A percentile compares a stretch with the other conserved stretches of the same genome.
Conservation (phyloP, 2,888 invertebrate species). For the Arenicola marina region DNA sequence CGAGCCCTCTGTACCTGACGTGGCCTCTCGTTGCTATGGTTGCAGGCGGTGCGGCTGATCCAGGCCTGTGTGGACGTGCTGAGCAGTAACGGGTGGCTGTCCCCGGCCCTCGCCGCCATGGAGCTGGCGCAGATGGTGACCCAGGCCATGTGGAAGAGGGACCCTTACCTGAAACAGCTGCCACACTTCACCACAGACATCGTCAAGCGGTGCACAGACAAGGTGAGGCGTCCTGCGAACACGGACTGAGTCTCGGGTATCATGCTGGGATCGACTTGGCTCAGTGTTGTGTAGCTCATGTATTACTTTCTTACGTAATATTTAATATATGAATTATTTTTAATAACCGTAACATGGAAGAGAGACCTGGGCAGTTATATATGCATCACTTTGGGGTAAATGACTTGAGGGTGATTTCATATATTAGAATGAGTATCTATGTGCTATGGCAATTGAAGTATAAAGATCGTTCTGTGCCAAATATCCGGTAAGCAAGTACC, state of each 20-base stretch:
- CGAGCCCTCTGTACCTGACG: too few relatives aligned
- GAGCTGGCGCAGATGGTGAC: conserved; percentile 99
- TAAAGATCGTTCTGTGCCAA: too few relatives aligned
- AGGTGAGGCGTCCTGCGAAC: conserved; percentile 69
- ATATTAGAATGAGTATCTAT: too few relatives aligned
- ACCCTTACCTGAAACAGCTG: conserved; percentile 93
- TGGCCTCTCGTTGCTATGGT: too few relatives aligned
- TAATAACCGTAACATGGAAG: too few relatives aligned
- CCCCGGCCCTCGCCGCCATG: conserved; percentile 98
- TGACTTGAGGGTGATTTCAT: too few relatives aligned
- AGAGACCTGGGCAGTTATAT: too few relatives aligned
- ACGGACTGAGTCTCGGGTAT: background rate
- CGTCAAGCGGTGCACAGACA: conserved; percentile 87
- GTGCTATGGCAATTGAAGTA: too few relatives aligned
- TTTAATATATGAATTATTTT: background rate
- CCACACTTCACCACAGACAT: conserved; percentile 91
- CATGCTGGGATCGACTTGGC: background rate
- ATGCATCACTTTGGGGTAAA: too few relatives aligned
- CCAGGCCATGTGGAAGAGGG: conserved; percentile 99
- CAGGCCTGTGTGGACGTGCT: conserved; percentile 89
- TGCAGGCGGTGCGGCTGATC: conserved; percentile 54
- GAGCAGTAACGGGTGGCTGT: conserved; percentile 95
- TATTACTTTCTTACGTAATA: background rate
- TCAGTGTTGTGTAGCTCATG: background rate
- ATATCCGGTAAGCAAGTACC: too few relatives aligned